Conservation (phyloP, 1,140 invertebrate species). For the Vanessa tameamea region DNA sequence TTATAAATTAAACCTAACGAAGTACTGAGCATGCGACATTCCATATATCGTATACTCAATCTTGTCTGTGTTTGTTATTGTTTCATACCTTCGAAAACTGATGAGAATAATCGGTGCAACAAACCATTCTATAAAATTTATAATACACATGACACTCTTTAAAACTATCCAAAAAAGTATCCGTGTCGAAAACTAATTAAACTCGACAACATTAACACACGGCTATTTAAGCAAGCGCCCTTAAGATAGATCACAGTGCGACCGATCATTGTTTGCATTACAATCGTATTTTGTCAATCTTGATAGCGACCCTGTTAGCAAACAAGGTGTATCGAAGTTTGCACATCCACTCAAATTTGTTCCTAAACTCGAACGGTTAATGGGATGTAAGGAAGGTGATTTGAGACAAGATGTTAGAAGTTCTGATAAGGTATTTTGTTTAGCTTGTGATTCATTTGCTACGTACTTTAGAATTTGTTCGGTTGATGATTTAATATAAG, state of each 20-base stretch:
- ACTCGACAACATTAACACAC: background rate
- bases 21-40: no score
- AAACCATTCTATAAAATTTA: no score
- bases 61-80: no score
- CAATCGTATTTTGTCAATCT: constrained; percentile 36
- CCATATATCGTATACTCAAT: no score
- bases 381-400: constrained; percentile 41
- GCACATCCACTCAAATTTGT: constrained; percentile 45
- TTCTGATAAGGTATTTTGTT: constrained; percentile 22
- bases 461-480: background rate
- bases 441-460: constrained; percentile 1
- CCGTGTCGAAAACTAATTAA: background rate
- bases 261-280: constrained; percentile 29
- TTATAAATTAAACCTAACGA: no score
- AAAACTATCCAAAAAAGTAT: no score
- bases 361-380: constrained; percentile 37
- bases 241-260: background rate
- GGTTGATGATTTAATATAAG: background rate
- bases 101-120: no score
- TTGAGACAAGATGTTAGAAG: constrained; percentile 27
- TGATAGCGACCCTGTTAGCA: constrained; percentile 34
- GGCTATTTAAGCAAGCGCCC: background rate
- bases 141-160: no score
- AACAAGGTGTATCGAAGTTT: constrained; percentile 42
- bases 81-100: no score